Conservation (phyloP, 2,888 invertebrate species). For the Hartigia nigra region DNA sequence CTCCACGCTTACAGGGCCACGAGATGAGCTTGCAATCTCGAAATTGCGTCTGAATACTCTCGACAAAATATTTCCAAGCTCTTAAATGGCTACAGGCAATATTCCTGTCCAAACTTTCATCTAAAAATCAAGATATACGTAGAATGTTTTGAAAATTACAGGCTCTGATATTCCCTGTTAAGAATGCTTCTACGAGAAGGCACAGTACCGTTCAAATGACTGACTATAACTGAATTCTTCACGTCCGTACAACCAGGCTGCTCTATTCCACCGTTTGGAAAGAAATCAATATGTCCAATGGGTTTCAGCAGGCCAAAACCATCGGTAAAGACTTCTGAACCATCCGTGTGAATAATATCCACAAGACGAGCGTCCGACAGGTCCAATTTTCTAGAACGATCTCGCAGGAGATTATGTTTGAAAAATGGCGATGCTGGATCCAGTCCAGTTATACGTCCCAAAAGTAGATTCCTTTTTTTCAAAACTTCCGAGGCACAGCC, state of each 20-base stretch:
- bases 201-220: constrained; percentile 67
- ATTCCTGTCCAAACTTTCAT: constrained; percentile 65
- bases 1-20: constrained; percentile 69
- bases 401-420: constrained; percentile 69
- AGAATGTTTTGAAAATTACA: not conserved
- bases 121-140: constrained; percentile 49
- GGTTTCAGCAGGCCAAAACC: constrained; percentile 72
- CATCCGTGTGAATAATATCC: constrained; percentile 78
- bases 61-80: constrained; percentile 69
- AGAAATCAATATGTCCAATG: constrained; percentile 72
- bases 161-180: not conserved
- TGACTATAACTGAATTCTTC: constrained; percentile 70
- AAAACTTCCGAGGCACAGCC: constrained; percentile 71
- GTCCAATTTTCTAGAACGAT: constrained; percentile 71
- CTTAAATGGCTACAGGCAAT: constrained; percentile 72
- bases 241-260: constrained; percentile 72
- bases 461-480: constrained; percentile 62
- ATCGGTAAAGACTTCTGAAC: constrained; percentile 70
- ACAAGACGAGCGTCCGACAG: constrained; percentile 74
- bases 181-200: not conserved
- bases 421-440: constrained; percentile 73
- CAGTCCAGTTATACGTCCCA: constrained; percentile 73
- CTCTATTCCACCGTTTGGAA: constrained; percentile 72
- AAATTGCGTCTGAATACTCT: constrained; percentile 65
- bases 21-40: constrained; percentile 68